Base-by-base conservation (phyloP, 2,797 vertebrate genomes). In the Sarcophilus harrisii region DNA sequence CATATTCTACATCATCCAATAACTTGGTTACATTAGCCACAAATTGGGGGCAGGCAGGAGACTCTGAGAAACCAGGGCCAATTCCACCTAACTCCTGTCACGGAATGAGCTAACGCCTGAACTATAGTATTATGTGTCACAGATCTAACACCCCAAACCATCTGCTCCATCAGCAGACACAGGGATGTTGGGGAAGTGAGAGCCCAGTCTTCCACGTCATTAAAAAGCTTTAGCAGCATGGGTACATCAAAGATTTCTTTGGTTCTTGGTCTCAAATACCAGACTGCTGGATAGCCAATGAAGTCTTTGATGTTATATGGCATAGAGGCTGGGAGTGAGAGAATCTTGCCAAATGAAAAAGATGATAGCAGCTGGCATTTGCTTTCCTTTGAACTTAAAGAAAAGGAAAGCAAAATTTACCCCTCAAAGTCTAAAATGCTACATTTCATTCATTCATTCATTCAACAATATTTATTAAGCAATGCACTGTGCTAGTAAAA, bases 141-240 rank as follows among this genome's bases (percentile, higher is more conserved):
- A 90, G 93, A 95, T 95, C 94, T 38, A 92, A 73, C 0, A 3
- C 90, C 95, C 93, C 62, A 91, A 90, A 94, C 93, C 94, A 92
- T 95, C 93, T 96, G 97, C 94, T 93, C 27, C 90, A 94, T 92
- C 52, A 11, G 66, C 57, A 62, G 58, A 92, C 58, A 90, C 91
- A 93, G 45, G 96, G 95, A 94, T 94, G 96, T 87, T 94, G 94
- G 94, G 59, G 92, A 93, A 96, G 93, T 96, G 94, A 93, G 94
- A 92, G 92, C 93, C 97, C 97, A 93, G 94, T 91, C 96, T 93
- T 94, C 96, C 93, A 95, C 30, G 92, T 95, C 95, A 92, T 97
- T 94, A 92, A 95, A 96, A 96, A 90, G 55, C 93, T 30, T 21
- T 94, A 95, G 96, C 95, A 93, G 28, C 57, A 29, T 95, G 93